Evolutionary conservation across 2,888 invertebrate species (phyloP), one percentile per base, ranked within the genome.

Genomic region (Epirrhoe tristata): DNA sequence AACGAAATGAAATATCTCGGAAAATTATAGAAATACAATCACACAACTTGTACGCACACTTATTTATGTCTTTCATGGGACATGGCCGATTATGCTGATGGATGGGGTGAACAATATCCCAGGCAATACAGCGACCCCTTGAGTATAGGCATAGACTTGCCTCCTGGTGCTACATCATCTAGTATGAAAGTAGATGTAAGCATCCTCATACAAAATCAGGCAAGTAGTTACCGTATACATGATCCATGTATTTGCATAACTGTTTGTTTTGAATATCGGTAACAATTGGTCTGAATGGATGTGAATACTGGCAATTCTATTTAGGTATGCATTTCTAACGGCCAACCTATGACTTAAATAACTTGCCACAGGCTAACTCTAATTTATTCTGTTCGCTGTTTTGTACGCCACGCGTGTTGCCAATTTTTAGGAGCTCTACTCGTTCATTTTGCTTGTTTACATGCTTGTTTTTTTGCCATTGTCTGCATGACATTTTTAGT

Each of bases 301-400:
- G 48, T 14, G 1, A 48, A 48, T 14, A 46, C 2, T 8, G 8
- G 39, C 14, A 46, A 46, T 48, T 48, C 14, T 48, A 48, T 48
- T 48, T 43, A 43, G 39, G 39, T 43, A 48, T 14, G 48, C 14
- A 16, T 79, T 80, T 78, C 74, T 72, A 71, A 67, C 72, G 66
- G 61, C 32, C 53, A 66, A 73, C 61, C 67, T 32, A 66, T 67
- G 71, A 70, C 75, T 67, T 60, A 76, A 76, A 36, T 53, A 53
- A 39, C 50, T 51, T 58, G 32, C 55, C 31, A 50, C 46, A 6
- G 53, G 46, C 39, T 50, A 39, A 51, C 57, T 62, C 10, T 57
- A 24, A 43, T 32, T 8, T 56, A 63, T 67, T 56, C 52, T 31
- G 34, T 63, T 24, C 24, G 12, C 52, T 58, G 39, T 51, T 63